These are phyloP conservation scores for Hydroisotoma schaefferi DNA, from an alignment of 2,888 invertebrate genomes.

Conservation along the genomic window DNA sequence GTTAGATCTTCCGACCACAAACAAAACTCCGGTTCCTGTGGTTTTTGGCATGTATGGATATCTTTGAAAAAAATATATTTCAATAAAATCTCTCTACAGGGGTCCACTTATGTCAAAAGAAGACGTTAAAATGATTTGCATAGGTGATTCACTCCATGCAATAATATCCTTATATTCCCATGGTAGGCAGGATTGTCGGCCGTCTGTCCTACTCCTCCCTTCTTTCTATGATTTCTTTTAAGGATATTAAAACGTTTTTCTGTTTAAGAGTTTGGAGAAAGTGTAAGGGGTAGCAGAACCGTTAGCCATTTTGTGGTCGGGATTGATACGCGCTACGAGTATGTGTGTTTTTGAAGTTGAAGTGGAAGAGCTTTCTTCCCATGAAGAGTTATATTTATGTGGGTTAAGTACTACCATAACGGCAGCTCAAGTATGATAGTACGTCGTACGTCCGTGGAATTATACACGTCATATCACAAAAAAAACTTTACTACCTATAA, in stretches of 20 bases:
- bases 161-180: background rate
- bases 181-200: background rate
- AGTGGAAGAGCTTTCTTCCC: background rate
- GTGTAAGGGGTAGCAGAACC: too few relatives aligned
- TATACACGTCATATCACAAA: too few relatives aligned
- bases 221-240: background rate
- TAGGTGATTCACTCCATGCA: constrained; percentile 22
- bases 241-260: background rate
- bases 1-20: too few relatives aligned
- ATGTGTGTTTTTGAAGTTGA: background rate
- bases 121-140: constrained; percentile 35
- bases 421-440: background rate
- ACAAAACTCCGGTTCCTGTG: background rate
- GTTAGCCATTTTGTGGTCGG: background rate
- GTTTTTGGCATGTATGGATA: background rate
- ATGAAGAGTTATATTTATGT: constrained; percentile 6
- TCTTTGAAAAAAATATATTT: constrained; percentile 11
- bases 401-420: constrained; percentile 1
- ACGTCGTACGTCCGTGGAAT: too few relatives aligned
- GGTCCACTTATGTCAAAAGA: constrained; percentile 8
- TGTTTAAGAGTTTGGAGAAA: too few relatives aligned
- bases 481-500: too few relatives aligned
- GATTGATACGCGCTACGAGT: background rate
- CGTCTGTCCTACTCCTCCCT: background rate
- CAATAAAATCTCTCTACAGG: constrained; percentile 4